These are phyloP conservation scores for Chrysogorgia sp. DNA, from an alignment of 92 coral and sea anemone genomes.

Conservation along the genomic window DNA sequence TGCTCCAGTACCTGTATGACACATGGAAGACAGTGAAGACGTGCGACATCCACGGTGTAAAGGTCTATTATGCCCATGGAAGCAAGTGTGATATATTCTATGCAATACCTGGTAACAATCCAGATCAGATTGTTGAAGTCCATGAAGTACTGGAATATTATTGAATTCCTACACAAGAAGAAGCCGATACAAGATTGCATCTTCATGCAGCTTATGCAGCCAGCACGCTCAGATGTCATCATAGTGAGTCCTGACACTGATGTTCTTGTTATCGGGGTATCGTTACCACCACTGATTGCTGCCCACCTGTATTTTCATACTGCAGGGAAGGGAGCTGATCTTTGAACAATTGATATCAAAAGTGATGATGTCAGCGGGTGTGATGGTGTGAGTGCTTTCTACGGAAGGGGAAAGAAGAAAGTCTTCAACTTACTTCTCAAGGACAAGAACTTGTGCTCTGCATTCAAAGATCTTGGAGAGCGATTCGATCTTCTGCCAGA, in stretches of 20 bases:
- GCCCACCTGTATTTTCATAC: slow-evolving; percentile 1
- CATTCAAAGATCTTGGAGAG: slow-evolving; percentile 30
- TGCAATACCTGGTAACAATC: slow-evolving; percentile 1
- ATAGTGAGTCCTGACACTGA: slow-evolving; percentile 16
- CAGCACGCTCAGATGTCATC: slow-evolving; percentile 15
- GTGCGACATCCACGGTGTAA: not conserved
- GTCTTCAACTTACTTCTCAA: slow-evolving; percentile 27
- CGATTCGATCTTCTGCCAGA: slow-evolving; percentile 18
- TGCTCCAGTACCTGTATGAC: not conserved
- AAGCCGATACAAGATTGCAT: slow-evolving; percentile 7
- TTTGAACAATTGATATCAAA: not conserved
- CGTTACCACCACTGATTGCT: slow-evolving; percentile 4
- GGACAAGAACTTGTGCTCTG: slow-evolving; percentile 28
- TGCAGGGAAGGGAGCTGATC: slow-evolving; percentile 5
- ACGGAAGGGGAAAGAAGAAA: slow-evolving; percentile 15
- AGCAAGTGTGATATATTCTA: not conserved
- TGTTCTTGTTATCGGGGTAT: slow-evolving; percentile 10
- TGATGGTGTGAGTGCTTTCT: slow-evolving; percentile 15
- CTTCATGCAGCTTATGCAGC: slow-evolving; percentile 25
- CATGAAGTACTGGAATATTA: slow-evolving; percentile 2
- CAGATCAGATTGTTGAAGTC: slow-evolving; percentile 8
- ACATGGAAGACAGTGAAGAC: slow-evolving; percentile 18
- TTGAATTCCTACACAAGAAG: slow-evolving; percentile 21
- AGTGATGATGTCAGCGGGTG: slow-evolving; percentile 20
- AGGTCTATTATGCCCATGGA: slow-evolving; percentile 10